Conservation (phyloP, 2,888 invertebrate genomes). For the Heliconius ismenius region DNA sequence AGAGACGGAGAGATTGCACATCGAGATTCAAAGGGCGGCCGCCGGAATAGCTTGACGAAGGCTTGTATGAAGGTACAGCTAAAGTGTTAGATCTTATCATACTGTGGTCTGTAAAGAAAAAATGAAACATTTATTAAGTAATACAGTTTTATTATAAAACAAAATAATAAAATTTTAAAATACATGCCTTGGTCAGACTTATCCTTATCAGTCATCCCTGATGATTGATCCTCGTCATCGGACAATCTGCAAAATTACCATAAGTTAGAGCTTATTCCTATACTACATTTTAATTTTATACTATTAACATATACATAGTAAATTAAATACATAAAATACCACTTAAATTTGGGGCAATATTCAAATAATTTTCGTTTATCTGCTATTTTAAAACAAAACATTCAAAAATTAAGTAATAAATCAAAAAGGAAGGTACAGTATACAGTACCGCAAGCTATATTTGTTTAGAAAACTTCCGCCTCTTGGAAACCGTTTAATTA, state of each 20-base stretch:
- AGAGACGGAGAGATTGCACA: constrained; percentile 67
- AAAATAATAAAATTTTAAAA: background rate
- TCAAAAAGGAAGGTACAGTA: no score
- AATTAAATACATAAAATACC: no score
- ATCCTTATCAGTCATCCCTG: constrained; percentile 80
- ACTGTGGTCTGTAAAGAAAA: constrained; percentile 69
- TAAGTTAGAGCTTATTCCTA: background rate
- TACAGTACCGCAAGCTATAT: no score
- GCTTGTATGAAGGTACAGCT: constrained; percentile 77
- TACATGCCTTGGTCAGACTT: constrained; percentile 69
- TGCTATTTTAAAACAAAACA: no score
- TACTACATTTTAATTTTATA: background rate
- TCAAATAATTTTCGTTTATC: no score
- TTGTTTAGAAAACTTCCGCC: no score
- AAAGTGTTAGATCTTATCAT: constrained; percentile 79
- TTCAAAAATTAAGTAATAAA: no score
- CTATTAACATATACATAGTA: no score
- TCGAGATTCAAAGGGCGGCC: constrained; percentile 69
- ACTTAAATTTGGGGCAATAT: no score
- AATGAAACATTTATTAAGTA: background rate
- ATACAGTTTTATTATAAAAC: background rate
- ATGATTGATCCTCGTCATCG: constrained; percentile 77
- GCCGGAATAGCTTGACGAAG: constrained; percentile 65
- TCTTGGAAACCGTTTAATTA: no score
- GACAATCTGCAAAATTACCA: constrained; percentile 63